Percentiles rank a stretch among this genome's conserved stretches.
These are phyloP conservation scores for Syritta pipiens DNA, from an alignment of 2,888 invertebrate genomes.

Conservation along the genomic window DNA sequence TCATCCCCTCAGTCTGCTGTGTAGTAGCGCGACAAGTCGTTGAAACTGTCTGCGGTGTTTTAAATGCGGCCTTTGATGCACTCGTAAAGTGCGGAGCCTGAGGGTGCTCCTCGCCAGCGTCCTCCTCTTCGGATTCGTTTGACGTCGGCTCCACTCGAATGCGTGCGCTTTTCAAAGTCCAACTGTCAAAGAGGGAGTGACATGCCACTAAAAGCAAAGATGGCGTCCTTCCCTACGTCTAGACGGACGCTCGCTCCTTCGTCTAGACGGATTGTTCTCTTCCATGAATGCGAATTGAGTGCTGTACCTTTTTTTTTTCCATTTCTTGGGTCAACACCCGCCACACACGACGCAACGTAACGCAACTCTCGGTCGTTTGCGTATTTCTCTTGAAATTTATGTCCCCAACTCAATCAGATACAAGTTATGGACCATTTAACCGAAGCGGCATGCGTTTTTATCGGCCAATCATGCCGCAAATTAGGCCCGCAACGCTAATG, in stretches of 20 bases:
- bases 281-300: background rate
- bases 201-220: background rate
- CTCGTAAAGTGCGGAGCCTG: too few species aligned
- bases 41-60: too few species aligned
- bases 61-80: background rate
- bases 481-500: conserved; percentile 60
- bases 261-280: conserved; percentile 23
- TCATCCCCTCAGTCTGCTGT: too few species aligned
- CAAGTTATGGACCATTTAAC: conserved; percentile 59
- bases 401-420: conserved; percentile 50
- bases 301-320: background rate
- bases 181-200: conserved; percentile 24
- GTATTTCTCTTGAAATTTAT: conserved; percentile 48
- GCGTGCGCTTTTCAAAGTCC: conserved; percentile 10
- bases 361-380: background rate
- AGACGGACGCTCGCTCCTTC: too few species aligned
- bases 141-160: background rate
- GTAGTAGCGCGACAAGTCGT: too few species aligned
- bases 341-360: too few species aligned
- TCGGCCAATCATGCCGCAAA: conserved; percentile 60
- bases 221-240: background rate
- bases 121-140: too few species aligned
- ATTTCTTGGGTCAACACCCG: too few species aligned
- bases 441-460: conserved; percentile 52
- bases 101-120: too few species aligned